A percentile compares a stretch with the other conserved stretches of the same genome.
Evolutionary conservation across 2,113 vertebrate genomes (phyloP).

Genomic region (human (Homo sapiens)): DNA sequence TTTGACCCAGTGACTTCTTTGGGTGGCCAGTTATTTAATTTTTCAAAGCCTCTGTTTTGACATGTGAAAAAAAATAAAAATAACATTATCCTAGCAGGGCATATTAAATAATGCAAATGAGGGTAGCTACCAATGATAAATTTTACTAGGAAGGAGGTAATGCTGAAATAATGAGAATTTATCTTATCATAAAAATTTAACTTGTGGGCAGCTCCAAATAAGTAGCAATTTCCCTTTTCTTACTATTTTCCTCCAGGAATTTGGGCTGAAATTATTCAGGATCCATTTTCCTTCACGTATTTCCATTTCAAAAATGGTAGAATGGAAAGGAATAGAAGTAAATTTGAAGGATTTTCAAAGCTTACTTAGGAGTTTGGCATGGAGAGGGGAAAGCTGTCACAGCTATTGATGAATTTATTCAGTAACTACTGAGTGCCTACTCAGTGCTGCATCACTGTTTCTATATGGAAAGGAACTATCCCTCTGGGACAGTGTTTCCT

Average conservation of each 20-base stretch:
- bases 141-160: not conserved
- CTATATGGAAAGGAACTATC: not conserved
- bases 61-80: not conserved
- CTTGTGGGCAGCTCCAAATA: not conserved
- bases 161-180: slow-evolving; percentile 29
- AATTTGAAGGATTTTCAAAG: not conserved
- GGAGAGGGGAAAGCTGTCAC: not conserved
- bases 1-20: not conserved
- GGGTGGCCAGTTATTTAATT: not conserved
- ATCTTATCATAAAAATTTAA: slow-evolving; percentile 9
- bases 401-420: not conserved
- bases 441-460: not conserved
- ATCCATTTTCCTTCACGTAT: slow-evolving; percentile 20
- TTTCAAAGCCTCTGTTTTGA: slow-evolving; percentile 11
- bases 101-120: not conserved
- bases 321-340: not conserved
- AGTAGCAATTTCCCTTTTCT: not conserved
- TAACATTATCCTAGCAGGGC: not conserved
- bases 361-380: not conserved
- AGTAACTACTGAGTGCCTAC: not conserved
- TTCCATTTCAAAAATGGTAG: not conserved
- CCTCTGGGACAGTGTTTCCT: not conserved
- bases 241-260: not conserved
- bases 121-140: not conserved
- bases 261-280: not conserved